phyloP scores from a whole-genome alignment of 2,888 invertebrate species.

The Luperina nickerlii region DNA sequence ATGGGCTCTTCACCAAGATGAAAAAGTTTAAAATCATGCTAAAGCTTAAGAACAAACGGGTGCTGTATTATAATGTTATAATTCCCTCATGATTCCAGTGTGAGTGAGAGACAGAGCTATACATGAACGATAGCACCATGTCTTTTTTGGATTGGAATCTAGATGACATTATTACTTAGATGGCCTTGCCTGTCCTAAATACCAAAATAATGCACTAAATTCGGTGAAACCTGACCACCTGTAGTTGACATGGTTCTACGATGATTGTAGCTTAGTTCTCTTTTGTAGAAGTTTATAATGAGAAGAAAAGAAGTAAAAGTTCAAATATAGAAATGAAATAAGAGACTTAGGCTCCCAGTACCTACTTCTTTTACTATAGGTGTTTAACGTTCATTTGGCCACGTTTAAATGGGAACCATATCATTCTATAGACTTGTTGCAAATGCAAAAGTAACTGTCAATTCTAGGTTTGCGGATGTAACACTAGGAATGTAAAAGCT shows the following conservation, averaged over 20 bases:
- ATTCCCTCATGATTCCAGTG: too few relatives aligned
- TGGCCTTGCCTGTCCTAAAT: not conserved
- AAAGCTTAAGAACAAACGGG: not conserved
- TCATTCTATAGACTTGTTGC: too few relatives aligned
- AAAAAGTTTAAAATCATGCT: not conserved
- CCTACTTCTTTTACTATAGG: too few relatives aligned
- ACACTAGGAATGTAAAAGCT: constrained; percentile 29
- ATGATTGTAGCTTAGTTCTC: not conserved
- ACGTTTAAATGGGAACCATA: not conserved
- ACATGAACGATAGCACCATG: too few relatives aligned
- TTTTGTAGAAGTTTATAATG: not conserved
- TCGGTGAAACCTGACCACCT: not conserved
- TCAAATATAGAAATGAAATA: not conserved
- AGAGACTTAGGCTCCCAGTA: not conserved
- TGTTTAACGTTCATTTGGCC: not conserved
- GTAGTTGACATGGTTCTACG: not conserved
- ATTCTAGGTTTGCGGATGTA: not conserved
- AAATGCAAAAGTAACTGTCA: not conserved
- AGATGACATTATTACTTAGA: not conserved
- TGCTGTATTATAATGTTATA: not conserved
- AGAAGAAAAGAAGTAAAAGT: not conserved
- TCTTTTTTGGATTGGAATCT: not conserved
- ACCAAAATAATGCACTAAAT: too few relatives aligned
- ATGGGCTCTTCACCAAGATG: too few relatives aligned
- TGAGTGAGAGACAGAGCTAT: too few relatives aligned